Evolutionary conservation across 2,113 vertebrate genomes (phyloP).

Genomic region (Trochalopteron elliotii): DNA sequence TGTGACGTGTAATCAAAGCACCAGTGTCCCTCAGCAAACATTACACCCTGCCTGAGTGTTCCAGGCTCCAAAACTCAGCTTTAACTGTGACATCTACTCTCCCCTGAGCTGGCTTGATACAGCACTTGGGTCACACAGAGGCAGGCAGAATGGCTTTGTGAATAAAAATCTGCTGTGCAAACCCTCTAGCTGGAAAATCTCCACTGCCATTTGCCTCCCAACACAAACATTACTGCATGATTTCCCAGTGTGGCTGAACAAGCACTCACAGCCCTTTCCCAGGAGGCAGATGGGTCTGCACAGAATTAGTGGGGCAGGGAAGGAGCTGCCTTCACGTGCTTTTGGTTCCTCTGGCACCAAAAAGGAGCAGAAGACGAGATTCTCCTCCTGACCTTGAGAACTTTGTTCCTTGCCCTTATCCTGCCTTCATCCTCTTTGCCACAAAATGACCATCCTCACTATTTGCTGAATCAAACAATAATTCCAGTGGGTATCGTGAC

Average conservation of each 20-base stretch:
- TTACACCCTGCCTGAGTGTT: not conserved
- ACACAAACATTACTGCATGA: not conserved
- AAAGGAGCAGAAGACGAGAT: not conserved
- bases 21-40: conserved; percentile 33
- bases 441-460: not conserved
- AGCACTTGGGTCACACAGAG: not conserved
- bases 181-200: not conserved
- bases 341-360: not conserved
- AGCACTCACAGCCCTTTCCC: not conserved
- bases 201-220: not conserved
- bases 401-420: not conserved
- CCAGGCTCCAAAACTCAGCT: conserved; percentile 5
- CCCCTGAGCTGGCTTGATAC: not conserved
- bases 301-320: not conserved
- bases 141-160: not conserved
- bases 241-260: not conserved
- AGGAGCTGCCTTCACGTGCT: not conserved
- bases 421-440: not conserved
- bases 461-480: not conserved
- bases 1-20: not conserved
- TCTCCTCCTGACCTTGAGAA: not conserved
- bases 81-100: not conserved
- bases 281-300: not conserved
- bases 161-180: conserved; percentile 3
- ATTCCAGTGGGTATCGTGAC: not conserved